Conservation (phyloP, 2,113 vertebrate genomes). For the Carollia perspicillata region DNA sequence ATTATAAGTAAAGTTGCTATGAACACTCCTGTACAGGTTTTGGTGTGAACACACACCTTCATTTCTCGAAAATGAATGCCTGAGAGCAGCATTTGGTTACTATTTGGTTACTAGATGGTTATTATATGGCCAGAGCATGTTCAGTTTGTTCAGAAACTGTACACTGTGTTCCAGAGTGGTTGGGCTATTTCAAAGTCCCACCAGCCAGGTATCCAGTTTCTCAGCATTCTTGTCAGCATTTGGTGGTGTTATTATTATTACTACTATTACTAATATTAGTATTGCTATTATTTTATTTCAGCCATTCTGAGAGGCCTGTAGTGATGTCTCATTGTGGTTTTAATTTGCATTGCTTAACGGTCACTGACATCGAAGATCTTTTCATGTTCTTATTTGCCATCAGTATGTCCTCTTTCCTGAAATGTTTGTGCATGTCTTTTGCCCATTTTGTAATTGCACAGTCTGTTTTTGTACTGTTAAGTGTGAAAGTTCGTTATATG, state of each 20-base stretch:
- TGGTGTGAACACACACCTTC: background rate
- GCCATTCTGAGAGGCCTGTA: background rate
- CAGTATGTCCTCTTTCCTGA: background rate
- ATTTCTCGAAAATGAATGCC: background rate
- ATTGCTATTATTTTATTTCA: background rate
- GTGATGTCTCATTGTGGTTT: background rate
- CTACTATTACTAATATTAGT: too few species aligned
- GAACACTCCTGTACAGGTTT: background rate
- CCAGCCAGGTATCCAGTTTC: background rate
- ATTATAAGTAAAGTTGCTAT: background rate
- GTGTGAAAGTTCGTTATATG: background rate
- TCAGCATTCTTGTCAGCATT: background rate
- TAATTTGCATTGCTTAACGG: background rate
- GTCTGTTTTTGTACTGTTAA: background rate
- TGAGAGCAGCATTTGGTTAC: too few species aligned
- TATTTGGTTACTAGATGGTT: too few species aligned
- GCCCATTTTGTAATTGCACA: background rate
- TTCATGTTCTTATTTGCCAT: background rate
- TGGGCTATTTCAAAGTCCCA: background rate
- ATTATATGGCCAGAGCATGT: background rate
- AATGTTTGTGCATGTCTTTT: background rate
- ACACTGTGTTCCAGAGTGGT: background rate
- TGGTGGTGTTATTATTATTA: background rate
- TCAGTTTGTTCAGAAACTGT: background rate
- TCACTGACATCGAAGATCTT: background rate